A percentile compares a stretch with the other conserved stretches of the same genome.
Conservation (phyloP, 37 sponge, comb jelly and placozoan species). For the Oopsacas minuta region DNA sequence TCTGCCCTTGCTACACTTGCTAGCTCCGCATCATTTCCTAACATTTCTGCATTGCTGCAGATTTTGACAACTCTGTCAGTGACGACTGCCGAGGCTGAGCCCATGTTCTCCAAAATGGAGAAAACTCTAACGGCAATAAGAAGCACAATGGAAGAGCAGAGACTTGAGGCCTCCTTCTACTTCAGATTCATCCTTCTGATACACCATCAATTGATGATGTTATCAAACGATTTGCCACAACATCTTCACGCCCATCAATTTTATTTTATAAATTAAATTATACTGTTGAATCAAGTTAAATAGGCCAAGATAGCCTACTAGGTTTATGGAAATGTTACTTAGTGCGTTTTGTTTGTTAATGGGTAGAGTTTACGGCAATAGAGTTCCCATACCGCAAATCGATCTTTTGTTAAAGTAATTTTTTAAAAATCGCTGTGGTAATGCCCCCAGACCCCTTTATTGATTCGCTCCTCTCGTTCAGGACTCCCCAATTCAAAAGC, state of each 20-base stretch:
- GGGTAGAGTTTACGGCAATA: not conserved
- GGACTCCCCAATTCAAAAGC: not conserved
- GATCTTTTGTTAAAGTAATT: not conserved
- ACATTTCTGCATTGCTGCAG: constrained; percentile 20
- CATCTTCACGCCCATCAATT: not conserved
- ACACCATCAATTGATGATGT: constrained; percentile 16
- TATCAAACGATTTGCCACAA: constrained; percentile 14
- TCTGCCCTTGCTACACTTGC: constrained; percentile 10
- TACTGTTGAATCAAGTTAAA: not conserved
- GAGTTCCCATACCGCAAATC: not conserved
- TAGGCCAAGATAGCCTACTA: not conserved
- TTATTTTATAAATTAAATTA: constrained; percentile 12
- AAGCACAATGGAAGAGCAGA: constrained; percentile 22
- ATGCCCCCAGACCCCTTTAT: not conserved
- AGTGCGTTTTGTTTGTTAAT: not conserved
- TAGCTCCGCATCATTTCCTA: constrained; percentile 15
- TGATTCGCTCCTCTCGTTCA: not conserved
- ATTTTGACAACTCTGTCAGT: constrained; percentile 20
- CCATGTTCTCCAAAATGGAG: constrained; percentile 23
- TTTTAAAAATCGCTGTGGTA: not conserved
- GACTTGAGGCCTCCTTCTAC: constrained; percentile 6
- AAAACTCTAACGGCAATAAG: constrained; percentile 24
- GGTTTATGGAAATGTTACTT: not conserved
- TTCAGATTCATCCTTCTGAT: constrained; percentile 17
- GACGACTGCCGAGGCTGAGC: constrained; percentile 23